Percentiles rank a stretch among this genome's conserved stretches.
phyloP scores from a whole-genome alignment of 2,888 invertebrate species.

The Cecidostiba fungosa region DNA sequence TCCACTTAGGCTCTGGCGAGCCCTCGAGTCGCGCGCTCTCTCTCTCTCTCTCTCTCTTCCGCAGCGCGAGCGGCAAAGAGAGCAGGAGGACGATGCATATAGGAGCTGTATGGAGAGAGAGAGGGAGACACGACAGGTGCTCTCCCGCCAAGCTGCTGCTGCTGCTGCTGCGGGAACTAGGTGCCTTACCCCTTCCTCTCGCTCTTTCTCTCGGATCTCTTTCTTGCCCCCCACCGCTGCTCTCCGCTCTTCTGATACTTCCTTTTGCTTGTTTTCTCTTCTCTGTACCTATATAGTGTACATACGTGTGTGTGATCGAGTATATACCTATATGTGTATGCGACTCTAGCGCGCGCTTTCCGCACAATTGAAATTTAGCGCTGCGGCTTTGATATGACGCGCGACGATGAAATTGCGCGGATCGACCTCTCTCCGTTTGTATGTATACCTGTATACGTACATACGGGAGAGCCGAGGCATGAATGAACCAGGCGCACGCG shows the following conservation, averaged over 20 bases:
- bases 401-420: neutral
- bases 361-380: conserved; percentile 45
- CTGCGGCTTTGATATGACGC: conserved; percentile 2
- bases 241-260: neutral
- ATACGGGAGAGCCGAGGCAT: neutral
- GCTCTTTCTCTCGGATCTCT: conserved; percentile 25
- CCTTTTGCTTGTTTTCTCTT: conserved; percentile 4
- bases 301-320: neutral
- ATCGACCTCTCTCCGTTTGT: neutral
- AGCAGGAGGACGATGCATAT: conserved; percentile 31
- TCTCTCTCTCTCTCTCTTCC: conserved; percentile 53
- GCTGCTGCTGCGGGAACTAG: conserved; percentile 51
- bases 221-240: neutral
- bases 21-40: conserved; percentile 68
- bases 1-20: conserved; percentile 77
- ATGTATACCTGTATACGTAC: too few relatives aligned
- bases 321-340: too few relatives aligned
- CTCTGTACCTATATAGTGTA: neutral
- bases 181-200: conserved; percentile 53
- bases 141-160: conserved; percentile 27
- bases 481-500: neutral
- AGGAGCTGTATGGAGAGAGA: too few relatives aligned
- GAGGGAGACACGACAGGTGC: conserved; percentile 62
- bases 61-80: conserved; percentile 13
- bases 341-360: conserved; percentile 22